Evolutionary conservation across 2,113 vertebrate species (phyloP), one percentile per base, ranked within the genome.

Genomic region (Trogon melanurus): DNA sequence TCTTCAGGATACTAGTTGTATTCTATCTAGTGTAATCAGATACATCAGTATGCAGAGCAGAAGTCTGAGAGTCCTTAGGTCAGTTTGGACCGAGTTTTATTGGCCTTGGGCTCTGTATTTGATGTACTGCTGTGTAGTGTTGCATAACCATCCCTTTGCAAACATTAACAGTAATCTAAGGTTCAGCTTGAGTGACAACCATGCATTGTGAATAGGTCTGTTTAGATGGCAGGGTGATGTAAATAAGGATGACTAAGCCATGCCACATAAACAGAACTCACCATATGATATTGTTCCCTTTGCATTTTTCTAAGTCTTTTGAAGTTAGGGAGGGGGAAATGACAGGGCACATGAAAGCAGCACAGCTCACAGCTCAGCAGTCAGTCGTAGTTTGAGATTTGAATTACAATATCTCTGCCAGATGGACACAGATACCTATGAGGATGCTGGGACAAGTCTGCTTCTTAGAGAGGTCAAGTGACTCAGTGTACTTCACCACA

Each of bases 381-480:
- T 96, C 95, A 95, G 75, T 70, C 1, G 9, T 80, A 95, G 88
- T 89, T 85, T 94, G 88, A 95, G 84, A 74, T 97, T 76, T 94
- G 95, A 92, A 95, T 95, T 96, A 88, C 67, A 95, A 69, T 92
- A 47, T 89, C 95, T 94, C 80, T 91, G 88, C 90, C 96, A 96
- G 95, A 96, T 94, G 95, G 95, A 93, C 92, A 85, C 45, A 75
- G 93, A 93, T 94, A 96, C 89, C 91, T 95, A 45, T 58, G 92
- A 95, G 87, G 67, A 95, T 26, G n/a, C 69, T 78, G 73, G 71
- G 86, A 95, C 78, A 89, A 79, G 88, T n/a, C 85, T 58, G 51
- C 27, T 96, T 96, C 88, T 79, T 65, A 58, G 58, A 92, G 95
- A 96, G 93, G 92, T 94, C 88, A 88, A 95, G 78, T 93, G 74